Evolutionary conservation across 2,797 vertebrate species (phyloP).

Genomic region (Coilia nasus): DNA sequence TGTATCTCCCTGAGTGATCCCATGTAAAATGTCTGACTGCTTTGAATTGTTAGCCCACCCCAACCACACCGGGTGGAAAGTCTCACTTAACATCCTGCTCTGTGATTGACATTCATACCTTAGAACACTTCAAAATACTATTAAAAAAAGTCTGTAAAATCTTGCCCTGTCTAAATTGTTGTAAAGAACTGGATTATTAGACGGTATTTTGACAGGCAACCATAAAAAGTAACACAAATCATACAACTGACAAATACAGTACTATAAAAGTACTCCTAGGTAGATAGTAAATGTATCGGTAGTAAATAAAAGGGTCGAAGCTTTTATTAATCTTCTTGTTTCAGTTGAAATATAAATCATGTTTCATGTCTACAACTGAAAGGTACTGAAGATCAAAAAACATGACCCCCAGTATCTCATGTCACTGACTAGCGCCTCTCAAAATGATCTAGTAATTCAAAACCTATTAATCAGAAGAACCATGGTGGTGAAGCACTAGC

Average conservation of each 20-base stretch:
- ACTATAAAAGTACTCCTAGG: background rate
- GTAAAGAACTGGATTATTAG: background rate
- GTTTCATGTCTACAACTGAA: background rate
- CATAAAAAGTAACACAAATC: background rate
- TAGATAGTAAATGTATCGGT: too few relatives aligned
- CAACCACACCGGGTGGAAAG: background rate
- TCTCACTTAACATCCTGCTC: background rate
- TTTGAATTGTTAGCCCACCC: background rate
- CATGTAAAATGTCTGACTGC: background rate
- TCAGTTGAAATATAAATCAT: background rate
- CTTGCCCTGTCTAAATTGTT: background rate
- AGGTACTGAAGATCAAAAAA: background rate
- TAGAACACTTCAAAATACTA: background rate
- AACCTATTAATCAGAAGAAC: background rate
- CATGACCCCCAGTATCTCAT: background rate
- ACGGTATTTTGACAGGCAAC: background rate
- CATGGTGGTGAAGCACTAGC: background rate
- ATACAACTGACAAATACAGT: background rate
- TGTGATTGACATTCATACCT: background rate
- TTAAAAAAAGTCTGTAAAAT: background rate
- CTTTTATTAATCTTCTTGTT: background rate
- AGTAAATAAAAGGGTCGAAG: background rate
- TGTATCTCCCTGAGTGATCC: background rate
- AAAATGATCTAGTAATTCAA: background rate
- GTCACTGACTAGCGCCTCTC: background rate